Evolutionary conservation across 2,888 invertebrate genomes (phyloP).

Genomic region (Alitta virens): DNA sequence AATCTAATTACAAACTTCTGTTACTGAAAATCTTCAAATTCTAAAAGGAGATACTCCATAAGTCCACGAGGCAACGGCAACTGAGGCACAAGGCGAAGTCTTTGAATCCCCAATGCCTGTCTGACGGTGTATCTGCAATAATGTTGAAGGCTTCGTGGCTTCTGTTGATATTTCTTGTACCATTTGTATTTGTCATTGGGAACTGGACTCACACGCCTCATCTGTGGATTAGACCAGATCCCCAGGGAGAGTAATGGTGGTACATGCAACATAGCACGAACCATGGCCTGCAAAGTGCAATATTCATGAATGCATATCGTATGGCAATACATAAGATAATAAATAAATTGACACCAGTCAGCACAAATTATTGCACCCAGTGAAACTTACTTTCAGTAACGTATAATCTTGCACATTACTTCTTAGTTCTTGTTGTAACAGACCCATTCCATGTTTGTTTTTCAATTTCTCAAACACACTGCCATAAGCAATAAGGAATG

Average conservation of each 20-base stretch:
- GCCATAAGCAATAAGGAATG: constrained; percentile 49
- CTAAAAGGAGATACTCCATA: constrained; percentile 41
- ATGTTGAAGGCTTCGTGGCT: constrained; percentile 49
- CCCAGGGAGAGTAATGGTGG: constrained; percentile 39
- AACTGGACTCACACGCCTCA: constrained; percentile 11
- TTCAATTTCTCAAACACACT: constrained; percentile 39
- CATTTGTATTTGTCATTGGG: constrained; percentile 36
- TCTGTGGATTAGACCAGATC: constrained; percentile 21
- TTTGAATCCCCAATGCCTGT: constrained; percentile 34
- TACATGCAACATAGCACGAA: constrained; percentile 38
- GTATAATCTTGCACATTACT: constrained; percentile 25
- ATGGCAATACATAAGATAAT: background rate
- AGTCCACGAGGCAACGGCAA: constrained; percentile 45
- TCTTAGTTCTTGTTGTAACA: constrained; percentile 44
- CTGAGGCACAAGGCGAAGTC: constrained; percentile 37
- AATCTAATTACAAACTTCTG: no score
- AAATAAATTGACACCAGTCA: no score
- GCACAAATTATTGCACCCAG: constrained; percentile 40
- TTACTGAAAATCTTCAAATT: constrained; percentile 10
- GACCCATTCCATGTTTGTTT: constrained; percentile 39
- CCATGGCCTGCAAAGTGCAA: constrained; percentile 33
- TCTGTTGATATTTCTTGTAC: constrained; percentile 40
- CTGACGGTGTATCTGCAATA: constrained; percentile 46
- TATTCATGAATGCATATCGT: no score
- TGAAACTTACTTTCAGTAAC: constrained; percentile 10